A percentile compares a stretch with the other conserved stretches of the same genome.
Conservation (phyloP, 23 tunicate species). For the Styela clava region DNA sequence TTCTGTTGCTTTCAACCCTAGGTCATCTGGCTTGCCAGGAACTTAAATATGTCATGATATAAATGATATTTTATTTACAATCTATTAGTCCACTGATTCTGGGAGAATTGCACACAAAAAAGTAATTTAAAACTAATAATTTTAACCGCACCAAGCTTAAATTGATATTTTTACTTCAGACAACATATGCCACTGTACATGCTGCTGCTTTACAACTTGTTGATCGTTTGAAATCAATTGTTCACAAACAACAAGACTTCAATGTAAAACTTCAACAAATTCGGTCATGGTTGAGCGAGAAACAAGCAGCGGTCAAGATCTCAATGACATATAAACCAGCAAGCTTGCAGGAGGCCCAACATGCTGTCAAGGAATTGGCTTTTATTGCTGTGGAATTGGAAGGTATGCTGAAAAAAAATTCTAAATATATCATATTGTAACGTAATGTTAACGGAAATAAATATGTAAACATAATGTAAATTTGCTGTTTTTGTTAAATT, state of each 20-base stretch:
- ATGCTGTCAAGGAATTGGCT: slow-evolving; percentile 47
- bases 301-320: slow-evolving; percentile 34
- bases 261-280: slow-evolving; percentile 51
- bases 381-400: slow-evolving; percentile 46
- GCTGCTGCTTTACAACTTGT: slow-evolving; percentile 56
- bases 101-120: no score
- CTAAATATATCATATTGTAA: background rate
- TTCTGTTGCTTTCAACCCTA: no score
- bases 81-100: no score
- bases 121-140: no score
- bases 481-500: background rate
- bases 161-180: slow-evolving; percentile 44
- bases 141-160: no score
- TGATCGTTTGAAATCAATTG: slow-evolving; percentile 35
- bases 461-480: background rate
- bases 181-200: slow-evolving; percentile 69
- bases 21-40: no score
- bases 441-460: background rate
- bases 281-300: slow-evolving; percentile 69
- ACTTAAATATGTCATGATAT: no score
- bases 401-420: slow-evolving; percentile 36
- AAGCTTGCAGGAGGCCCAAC: slow-evolving; percentile 49
- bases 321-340: slow-evolving; percentile 38
- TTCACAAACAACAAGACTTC: slow-evolving; percentile 52
- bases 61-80: no score